phyloP scores from a whole-genome alignment of 2,113 vertebrate species.

The Cercocebus atys region DNA sequence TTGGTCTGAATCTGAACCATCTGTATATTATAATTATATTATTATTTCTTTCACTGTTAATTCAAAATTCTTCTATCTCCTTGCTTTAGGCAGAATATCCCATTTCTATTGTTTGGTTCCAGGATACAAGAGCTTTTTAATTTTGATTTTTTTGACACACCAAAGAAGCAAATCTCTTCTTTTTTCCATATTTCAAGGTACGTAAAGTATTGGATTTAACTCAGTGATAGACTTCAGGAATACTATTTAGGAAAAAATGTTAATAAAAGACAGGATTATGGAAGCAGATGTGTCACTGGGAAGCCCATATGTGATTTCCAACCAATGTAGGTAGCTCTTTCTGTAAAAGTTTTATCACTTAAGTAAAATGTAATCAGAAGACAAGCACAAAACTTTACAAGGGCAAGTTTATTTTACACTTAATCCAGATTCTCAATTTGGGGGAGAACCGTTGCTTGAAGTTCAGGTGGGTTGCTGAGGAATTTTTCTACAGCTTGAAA shows the following conservation, averaged over 20 bases:
- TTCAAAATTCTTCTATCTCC: not conserved
- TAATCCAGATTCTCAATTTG: not conserved
- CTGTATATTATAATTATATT: not conserved
- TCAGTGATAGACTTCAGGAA: not conserved
- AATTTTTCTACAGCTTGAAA: not conserved
- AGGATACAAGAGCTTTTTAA: not conserved
- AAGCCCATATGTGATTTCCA: not conserved
- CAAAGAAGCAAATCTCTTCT: not conserved
- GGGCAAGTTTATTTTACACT: not conserved
- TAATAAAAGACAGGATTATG: not conserved
- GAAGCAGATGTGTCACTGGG: not conserved
- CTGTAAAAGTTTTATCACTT: not conserved
- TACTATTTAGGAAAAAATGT: not conserved
- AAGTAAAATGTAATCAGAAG: not conserved
- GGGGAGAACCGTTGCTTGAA: too few species aligned
- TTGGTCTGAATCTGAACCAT: not conserved
- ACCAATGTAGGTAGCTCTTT: not conserved
- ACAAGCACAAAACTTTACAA: not conserved
- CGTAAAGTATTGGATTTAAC: not conserved
- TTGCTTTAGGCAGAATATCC: not conserved
- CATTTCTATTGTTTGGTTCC: not conserved
- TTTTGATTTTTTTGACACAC: not conserved
- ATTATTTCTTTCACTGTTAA: not conserved
- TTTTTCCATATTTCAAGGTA: not conserved
- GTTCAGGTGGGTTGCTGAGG: not conserved